Percentiles rank a stretch among this genome's conserved stretches.
These are phyloP conservation scores for Diprion similis DNA, from an alignment of 1,140 invertebrate genomes.

Conservation along the genomic window DNA sequence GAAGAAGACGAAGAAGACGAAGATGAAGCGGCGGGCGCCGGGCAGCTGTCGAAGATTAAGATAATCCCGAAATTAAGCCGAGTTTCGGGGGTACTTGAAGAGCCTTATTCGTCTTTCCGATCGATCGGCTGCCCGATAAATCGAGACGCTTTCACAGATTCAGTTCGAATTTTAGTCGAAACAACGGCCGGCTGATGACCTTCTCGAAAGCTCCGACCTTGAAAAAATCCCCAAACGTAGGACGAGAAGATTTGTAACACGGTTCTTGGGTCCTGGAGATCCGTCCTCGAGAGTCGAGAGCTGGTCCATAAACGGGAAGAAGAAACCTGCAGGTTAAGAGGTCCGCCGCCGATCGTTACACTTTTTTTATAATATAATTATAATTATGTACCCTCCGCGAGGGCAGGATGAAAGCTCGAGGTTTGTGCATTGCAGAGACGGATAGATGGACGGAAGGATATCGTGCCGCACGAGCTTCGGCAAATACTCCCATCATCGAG, in stretches of 20 bases:
- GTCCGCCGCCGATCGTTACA: not conserved
- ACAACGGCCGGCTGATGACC: too few relatives aligned
- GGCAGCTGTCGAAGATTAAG: slow-evolving; percentile 64
- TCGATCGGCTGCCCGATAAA: too few relatives aligned
- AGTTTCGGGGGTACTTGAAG: slow-evolving; percentile 48
- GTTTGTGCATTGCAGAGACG: not conserved
- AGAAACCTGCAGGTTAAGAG: not conserved
- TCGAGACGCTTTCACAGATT: too few relatives aligned
- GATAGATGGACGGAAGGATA: not conserved
- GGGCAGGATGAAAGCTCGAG: not conserved
- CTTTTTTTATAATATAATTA: not conserved
- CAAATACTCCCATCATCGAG: not conserved
- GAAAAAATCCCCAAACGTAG: too few relatives aligned
- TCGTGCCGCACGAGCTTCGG: not conserved
- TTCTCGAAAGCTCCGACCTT: too few relatives aligned
- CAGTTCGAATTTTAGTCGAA: too few relatives aligned
- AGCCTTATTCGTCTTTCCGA: too few relatives aligned
- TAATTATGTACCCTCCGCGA: not conserved
- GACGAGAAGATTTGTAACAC: too few relatives aligned
- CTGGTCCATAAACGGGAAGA: not conserved
- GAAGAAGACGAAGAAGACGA: slow-evolving; percentile 18
- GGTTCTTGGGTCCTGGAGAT: too few relatives aligned
- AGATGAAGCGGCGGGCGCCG: slow-evolving; percentile 39
- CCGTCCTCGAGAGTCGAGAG: not conserved
- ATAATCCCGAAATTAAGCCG: slow-evolving; percentile 61